phyloP scores from a whole-genome alignment of 2,888 invertebrate genomes.

The Troides aeacus region DNA sequence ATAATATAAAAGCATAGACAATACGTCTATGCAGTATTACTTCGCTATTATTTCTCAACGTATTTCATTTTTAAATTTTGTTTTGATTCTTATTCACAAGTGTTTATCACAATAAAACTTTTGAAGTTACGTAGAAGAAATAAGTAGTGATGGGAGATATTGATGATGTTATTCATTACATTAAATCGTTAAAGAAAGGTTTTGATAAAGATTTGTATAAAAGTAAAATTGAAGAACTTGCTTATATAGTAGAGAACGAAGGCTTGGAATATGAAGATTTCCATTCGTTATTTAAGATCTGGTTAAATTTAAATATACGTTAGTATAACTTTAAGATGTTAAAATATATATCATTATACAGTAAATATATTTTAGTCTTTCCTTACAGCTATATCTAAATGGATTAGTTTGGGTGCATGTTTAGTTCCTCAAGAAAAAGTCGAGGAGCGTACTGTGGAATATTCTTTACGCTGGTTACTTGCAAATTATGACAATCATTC shows the following conservation, averaged over 20 bases:
- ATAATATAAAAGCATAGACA: neutral
- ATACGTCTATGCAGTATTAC: too few relatives aligned
- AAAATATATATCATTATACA: neutral
- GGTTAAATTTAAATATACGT: conserved; percentile 75
- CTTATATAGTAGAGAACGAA: conserved; percentile 53
- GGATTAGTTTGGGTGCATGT: conserved; percentile 64
- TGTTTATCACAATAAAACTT: conserved; percentile 16
- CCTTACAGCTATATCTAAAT: conserved; percentile 66
- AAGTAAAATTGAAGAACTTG: conserved; percentile 63
- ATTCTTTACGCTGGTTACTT: conserved; percentile 67
- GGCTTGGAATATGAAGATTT: conserved; percentile 64
- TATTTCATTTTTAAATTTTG: conserved; percentile 34
- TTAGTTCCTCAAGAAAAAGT: conserved; percentile 62
- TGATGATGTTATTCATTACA: conserved; percentile 67
- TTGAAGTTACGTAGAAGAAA: conserved; percentile 1
- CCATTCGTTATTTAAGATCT: conserved; percentile 67
- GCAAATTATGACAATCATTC: conserved; percentile 53
- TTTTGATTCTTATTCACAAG: conserved; percentile 10
- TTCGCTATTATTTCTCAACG: conserved; percentile 24
- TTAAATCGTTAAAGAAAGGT: conserved; percentile 65
- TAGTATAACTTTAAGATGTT: conserved; percentile 41
- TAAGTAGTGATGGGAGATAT: conserved; percentile 56
- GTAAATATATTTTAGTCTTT: conserved; percentile 30
- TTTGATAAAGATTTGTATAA: conserved; percentile 72
- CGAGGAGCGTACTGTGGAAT: conserved; percentile 58